These are phyloP conservation scores for Chrysaora quinquecirrha DNA, from an alignment of 30 jellyfish, hydroid and myxozoan genomes.

Conservation along the genomic window DNA sequence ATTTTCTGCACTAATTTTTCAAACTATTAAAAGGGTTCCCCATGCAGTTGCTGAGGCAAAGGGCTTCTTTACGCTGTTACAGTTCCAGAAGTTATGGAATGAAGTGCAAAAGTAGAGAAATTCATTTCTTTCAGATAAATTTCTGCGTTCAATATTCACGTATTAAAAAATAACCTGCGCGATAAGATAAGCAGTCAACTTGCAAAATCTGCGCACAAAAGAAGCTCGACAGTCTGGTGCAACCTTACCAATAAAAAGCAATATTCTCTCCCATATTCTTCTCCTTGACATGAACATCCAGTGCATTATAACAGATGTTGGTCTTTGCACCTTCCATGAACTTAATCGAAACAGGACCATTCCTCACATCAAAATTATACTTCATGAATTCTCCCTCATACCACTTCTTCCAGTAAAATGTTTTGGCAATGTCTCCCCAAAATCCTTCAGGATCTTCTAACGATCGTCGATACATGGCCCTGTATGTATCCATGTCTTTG, in stretches of 20 bases:
- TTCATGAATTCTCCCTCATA: slow-evolving; percentile 85
- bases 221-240: too few relatives aligned
- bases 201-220: too few relatives aligned
- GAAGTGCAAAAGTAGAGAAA: too few relatives aligned
- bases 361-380: slow-evolving; percentile 71
- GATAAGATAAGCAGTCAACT: too few relatives aligned
- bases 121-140: too few relatives aligned
- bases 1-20: too few relatives aligned
- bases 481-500: slow-evolving; percentile 74
- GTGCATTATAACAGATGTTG: slow-evolving; percentile 90
- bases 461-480: slow-evolving; percentile 74
- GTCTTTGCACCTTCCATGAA: slow-evolving; percentile 99
- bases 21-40: too few relatives aligned
- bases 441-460: slow-evolving; percentile 85
- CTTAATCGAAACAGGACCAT: slow-evolving; percentile 79
- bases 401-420: slow-evolving; percentile 86
- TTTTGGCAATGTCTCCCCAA: slow-evolving; percentile 94
- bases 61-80: too few relatives aligned
- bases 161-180: too few relatives aligned
- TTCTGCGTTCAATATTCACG: too few relatives aligned
- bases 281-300: slow-evolving; percentile 79
- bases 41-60: too few relatives aligned
- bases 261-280: slow-evolving; percentile 78
- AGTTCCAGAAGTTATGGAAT: too few relatives aligned
- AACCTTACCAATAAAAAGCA: slow-evolving; percentile 90